phyloP scores from a whole-genome alignment of 2,888 invertebrate genomes.

The Thyatira batis region DNA sequence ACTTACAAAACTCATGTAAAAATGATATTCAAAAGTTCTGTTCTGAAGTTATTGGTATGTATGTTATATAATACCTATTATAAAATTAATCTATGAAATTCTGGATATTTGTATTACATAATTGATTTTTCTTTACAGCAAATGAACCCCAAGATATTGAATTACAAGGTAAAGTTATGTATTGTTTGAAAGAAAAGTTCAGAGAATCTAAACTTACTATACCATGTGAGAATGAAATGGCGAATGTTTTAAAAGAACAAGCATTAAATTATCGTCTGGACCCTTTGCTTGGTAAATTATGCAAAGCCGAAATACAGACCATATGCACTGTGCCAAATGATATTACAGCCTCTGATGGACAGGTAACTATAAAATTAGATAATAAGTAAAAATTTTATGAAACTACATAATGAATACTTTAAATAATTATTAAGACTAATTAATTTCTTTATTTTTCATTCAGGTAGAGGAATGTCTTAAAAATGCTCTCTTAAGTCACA shows the following conservation, averaged over 20 bases:
- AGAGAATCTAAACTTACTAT: constrained; percentile 87
- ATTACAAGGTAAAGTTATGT: constrained; percentile 91
- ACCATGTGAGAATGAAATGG: constrained; percentile 92
- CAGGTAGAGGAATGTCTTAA: constrained; percentile 96
- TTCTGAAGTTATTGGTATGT: constrained; percentile 31
- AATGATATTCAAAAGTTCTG: constrained; percentile 88
- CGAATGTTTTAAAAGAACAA: constrained; percentile 91
- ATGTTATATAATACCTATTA: constrained; percentile 8
- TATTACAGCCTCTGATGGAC: constrained; percentile 72
- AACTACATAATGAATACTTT: background rate
- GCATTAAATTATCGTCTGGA: constrained; percentile 96
- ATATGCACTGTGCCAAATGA: constrained; percentile 81
- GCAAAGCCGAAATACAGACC: constrained; percentile 87
- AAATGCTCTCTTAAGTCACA: constrained; percentile 87
- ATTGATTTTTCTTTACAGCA: constrained; percentile 57
- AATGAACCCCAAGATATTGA: constrained; percentile 85
- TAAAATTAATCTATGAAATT: constrained; percentile 1
- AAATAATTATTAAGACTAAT: background rate
- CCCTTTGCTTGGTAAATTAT: constrained; percentile 91
- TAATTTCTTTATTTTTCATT: constrained; percentile 42
- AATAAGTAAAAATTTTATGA: no score
- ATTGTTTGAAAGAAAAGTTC: constrained; percentile 92
- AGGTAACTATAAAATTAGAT: constrained; percentile 48
- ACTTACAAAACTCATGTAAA: constrained; percentile 90
- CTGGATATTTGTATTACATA: constrained; percentile 4